Conservation (phyloP, 2,797 vertebrate genomes). For the Squalus acanthias region DNA sequence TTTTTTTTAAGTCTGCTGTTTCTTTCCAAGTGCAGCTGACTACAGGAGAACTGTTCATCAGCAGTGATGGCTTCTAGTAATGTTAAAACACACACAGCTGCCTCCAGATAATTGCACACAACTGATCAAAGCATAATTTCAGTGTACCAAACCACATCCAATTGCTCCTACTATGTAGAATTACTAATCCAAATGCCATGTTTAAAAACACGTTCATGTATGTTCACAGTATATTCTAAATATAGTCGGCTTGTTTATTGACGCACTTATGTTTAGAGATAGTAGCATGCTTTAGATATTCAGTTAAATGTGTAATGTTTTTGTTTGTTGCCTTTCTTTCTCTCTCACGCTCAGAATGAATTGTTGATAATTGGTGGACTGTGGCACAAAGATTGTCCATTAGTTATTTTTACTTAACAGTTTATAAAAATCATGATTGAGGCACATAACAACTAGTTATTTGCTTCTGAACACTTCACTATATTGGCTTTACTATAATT, state of each 20-base stretch:
- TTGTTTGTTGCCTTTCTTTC: neutral
- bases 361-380: neutral
- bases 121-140: no score
- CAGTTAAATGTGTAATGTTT: neutral
- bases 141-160: no score
- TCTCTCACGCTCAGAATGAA: neutral
- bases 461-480: neutral
- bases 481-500: neutral
- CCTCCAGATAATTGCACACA: no score
- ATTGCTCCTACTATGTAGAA: neutral
- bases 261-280: neutral
- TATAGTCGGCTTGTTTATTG: neutral
- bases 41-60: neutral
- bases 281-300: neutral
- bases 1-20: neutral
- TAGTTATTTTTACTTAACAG: no score
- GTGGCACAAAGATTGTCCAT: neutral
- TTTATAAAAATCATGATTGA: neutral
- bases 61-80: neutral
- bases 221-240: neutral
- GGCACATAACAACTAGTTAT: neutral
- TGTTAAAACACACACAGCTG: no score
- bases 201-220: neutral
- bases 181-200: neutral
- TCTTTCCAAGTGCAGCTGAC: neutral